phyloP scores from a whole-genome alignment of 2,888 invertebrate species.

The Drosophila picticornis region DNA sequence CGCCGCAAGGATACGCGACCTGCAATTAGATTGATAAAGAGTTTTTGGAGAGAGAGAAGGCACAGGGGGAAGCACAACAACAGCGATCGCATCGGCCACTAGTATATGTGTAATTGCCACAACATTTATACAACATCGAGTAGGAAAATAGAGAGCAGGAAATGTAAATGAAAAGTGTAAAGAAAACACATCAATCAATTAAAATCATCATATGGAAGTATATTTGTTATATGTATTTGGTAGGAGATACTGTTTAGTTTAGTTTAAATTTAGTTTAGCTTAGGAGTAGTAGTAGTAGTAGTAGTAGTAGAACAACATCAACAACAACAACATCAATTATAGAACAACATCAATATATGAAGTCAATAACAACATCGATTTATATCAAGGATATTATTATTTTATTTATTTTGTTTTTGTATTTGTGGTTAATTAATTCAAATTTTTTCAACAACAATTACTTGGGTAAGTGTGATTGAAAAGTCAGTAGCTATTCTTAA shows the following conservation, averaged over 20 bases:
- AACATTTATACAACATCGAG: constrained; percentile 54
- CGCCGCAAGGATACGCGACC: constrained; percentile 66
- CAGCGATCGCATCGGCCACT: constrained; percentile 29
- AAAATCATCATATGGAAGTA: constrained; percentile 64
- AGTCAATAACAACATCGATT: constrained; percentile 81
- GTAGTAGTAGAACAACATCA: constrained; percentile 70
- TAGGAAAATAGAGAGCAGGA: constrained; percentile 38
- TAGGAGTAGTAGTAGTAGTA: constrained; percentile 61
- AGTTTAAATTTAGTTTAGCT: constrained; percentile 35
- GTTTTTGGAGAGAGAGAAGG: constrained; percentile 45
- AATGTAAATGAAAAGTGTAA: constrained; percentile 27
- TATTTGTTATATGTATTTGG: constrained; percentile 45
- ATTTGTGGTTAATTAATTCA: constrained; percentile 20
- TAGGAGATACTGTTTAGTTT: constrained; percentile 44
- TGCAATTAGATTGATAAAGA: constrained; percentile 60
- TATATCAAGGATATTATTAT: constrained; percentile 57
- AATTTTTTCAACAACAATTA: constrained; percentile 22
- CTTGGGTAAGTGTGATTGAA: constrained; percentile 16
- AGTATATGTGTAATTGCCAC: constrained; percentile 15
- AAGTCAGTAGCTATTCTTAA: neutral
- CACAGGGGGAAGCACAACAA: constrained; percentile 44
- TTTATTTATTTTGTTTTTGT: constrained; percentile 9
- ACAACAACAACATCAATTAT: constrained; percentile 77
- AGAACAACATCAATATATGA: constrained; percentile 80
- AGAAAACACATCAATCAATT: constrained; percentile 55